phyloP scores from a whole-genome alignment of 1,140 invertebrate species.

The Calliphora vicina region DNA sequence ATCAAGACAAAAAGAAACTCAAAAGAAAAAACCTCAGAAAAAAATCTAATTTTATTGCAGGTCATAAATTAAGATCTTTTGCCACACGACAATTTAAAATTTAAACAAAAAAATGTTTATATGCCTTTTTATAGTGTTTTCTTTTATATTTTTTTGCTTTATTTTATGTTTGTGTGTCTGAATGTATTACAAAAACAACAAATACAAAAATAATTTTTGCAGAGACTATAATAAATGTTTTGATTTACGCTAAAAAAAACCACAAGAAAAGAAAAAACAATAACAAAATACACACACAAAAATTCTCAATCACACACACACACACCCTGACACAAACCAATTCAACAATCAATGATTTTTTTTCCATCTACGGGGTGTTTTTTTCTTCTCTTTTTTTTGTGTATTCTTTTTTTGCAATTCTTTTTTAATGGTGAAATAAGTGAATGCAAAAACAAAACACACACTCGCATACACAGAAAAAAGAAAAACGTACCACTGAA shows the following conservation, averaged over 20 bases:
- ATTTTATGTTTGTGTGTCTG: neutral
- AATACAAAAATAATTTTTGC: neutral
- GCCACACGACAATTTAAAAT: constrained; percentile 19
- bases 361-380: neutral
- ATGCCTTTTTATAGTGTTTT: neutral
- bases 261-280: neutral
- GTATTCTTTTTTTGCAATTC: constrained; percentile 5
- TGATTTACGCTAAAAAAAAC: neutral
- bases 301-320: neutral
- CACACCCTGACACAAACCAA: neutral
- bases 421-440: constrained; percentile 8
- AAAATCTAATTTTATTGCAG: constrained; percentile 28
- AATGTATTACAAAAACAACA: too few species aligned
- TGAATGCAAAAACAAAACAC: neutral
- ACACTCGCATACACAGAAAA: neutral
- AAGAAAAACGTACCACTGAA: too few species aligned
- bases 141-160: neutral
- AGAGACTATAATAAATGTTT: neutral
- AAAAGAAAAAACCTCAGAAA: neutral
- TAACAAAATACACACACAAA: neutral
- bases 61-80: constrained; percentile 25
- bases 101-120: constrained; percentile 17
- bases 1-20: neutral
- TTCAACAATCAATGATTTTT: constrained; percentile 25
- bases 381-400: neutral